A percentile compares a stretch with the other conserved stretches of the same genome.
Conservation (phyloP, 1,140 invertebrate species). For the Diachasmimorpha longicaudata region DNA sequence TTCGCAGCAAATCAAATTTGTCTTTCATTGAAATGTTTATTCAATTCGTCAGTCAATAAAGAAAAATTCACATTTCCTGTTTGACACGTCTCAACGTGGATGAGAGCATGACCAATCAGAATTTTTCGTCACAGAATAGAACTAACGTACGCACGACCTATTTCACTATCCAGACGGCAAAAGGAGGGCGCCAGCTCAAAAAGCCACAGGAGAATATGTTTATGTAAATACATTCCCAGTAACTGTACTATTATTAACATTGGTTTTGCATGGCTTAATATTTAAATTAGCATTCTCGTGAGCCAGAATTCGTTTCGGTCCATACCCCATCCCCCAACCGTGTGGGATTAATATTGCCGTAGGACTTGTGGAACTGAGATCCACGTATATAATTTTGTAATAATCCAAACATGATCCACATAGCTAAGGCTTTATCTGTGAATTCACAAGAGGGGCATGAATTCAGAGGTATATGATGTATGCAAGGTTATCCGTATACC, state of each 20-base stretch:
- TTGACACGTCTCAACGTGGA: neutral
- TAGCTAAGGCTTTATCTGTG: neutral
- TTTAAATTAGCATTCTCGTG: conserved; percentile 37
- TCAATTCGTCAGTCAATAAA: neutral
- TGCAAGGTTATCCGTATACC: neutral
- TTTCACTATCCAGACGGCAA: neutral
- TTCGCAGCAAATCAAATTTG: neutral
- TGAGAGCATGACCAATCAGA: neutral
- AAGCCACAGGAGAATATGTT: conserved; percentile 28
- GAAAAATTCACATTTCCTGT: neutral
- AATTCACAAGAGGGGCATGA: neutral
- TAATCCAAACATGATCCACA: neutral
- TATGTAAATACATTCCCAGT: conserved; percentile 36
- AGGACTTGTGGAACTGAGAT: neutral
- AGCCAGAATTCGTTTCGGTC: conserved; percentile 29
- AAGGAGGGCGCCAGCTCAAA: neutral
- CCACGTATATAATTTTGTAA: neutral
- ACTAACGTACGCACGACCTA: neutral
- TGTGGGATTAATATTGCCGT: conserved; percentile 10
- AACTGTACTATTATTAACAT: conserved; percentile 41
- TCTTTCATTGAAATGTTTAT: neutral
- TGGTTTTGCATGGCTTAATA: conserved; percentile 40
- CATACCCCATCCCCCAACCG: conserved; percentile 2
- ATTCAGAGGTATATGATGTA: neutral
- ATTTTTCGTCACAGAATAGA: neutral